Conservation (phyloP, 2,797 vertebrate species). For the Protosalanx chinensis region DNA sequence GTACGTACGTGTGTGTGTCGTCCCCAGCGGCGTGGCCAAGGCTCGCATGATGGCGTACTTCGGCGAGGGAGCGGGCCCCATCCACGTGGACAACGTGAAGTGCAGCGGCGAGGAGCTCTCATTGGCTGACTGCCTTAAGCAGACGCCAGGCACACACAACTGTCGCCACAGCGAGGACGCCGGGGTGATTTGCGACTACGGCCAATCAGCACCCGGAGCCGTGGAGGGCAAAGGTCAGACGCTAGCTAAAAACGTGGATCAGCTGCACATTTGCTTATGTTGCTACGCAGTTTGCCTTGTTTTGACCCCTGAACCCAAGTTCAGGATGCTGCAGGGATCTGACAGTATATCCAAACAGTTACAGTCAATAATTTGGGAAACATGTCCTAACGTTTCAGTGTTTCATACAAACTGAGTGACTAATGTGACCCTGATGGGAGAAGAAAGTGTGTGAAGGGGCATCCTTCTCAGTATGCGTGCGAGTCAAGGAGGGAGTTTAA, state of each 20-base stretch:
- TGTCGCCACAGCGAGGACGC: constrained; percentile 97
- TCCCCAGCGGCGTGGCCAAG: constrained; percentile 81
- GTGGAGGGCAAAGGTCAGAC: constrained; percentile 67
- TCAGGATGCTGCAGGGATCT: not conserved
- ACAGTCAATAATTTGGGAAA: constrained; percentile 41
- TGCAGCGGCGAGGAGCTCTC: constrained; percentile 85
- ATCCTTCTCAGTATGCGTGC: not conserved
- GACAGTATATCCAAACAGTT: not conserved
- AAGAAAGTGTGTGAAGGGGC: constrained; percentile 5
- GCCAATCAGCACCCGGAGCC: constrained; percentile 57
- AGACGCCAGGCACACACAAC: constrained; percentile 87
- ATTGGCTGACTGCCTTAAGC: constrained; percentile 88
- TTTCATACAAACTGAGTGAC: constrained; percentile 28
- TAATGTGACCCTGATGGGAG: constrained; percentile 36
- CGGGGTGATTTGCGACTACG: constrained; percentile 91
- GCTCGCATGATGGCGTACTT: constrained; percentile 96
- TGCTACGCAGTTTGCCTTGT: not conserved
- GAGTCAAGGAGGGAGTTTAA: constrained; percentile 18
- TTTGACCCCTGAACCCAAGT: not conserved
- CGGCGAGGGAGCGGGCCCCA: constrained; percentile 90
- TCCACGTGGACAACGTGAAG: constrained; percentile 90
- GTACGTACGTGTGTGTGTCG: constrained; percentile 5
- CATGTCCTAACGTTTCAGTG: constrained; percentile 12
- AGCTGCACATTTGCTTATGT: not conserved
- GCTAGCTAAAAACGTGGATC: not conserved